Base-by-base conservation (phyloP, 2,888 invertebrate species). In the Macrostomum cliftonense region DNA sequence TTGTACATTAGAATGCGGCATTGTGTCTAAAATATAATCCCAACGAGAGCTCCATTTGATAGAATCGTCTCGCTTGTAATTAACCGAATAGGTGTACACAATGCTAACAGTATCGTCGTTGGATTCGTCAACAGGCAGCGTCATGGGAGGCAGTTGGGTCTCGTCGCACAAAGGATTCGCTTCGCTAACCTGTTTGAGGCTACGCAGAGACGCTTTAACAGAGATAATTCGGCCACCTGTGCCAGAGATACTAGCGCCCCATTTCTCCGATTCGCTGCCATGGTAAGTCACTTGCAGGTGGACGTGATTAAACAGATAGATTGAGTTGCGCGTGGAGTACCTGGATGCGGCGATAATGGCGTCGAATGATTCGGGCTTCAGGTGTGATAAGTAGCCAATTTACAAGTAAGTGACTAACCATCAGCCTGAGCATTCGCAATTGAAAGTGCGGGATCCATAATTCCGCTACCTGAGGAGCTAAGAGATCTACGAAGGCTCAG, bases 11-110 rank as follows among this genome's bases (percentile, higher is more conserved):
- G 93, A 86, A 67, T 93, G 89, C 0, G 89, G 91, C 83, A 91
- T 88, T 0, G 93, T 89, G 71, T 93, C 89, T 52, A 97, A 74
- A 55, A 97, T 93, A 70, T 97, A 97, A 71, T 97, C 97, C 97
- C 97, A 97, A 62, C 97, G 77, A 0, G 91, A 93, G 0, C 91
- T 91, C 97, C 95, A 97, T 72, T 89, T 91, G 13, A 89, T 65
- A 2, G 63, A 55, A 13, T 62, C 63, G 52, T 64, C 62, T 54
- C 60, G 55, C 60, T 77, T 73, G 70, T 86, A 95, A 20, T 73
- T 77, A 0, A 95, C 80, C 7, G 81, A 79, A 72, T 93, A 97
- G 0, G 88, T 79, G 72, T 93, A 97, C 0, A 76, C 76, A 38
- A 95, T 77, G 28, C 28, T 28, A 7, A 28, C 9, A 28, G 5